Evolutionary conservation across 2,888 invertebrate species (phyloP), one percentile per base, ranked within the genome.

Genomic region (Perizoma flavofasciatum): DNA sequence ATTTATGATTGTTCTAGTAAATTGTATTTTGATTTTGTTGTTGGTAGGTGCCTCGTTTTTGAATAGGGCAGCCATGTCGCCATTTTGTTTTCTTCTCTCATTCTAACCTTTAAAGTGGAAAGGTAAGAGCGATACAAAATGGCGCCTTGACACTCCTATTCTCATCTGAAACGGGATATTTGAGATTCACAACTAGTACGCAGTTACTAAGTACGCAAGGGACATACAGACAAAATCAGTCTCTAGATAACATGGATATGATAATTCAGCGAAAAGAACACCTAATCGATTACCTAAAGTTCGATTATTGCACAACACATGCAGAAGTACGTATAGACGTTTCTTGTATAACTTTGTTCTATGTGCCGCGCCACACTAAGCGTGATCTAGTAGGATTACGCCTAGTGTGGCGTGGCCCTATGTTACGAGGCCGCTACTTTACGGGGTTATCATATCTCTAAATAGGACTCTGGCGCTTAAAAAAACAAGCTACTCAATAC

Each of bases 251-350:
- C 71, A 72, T 58, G 37, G 58, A 55, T 56, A 69, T 70, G 76
- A 80, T 82, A 86, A 88, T 83, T 81, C 89, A 85, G 87, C 88
- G 79, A 85, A 85, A 86, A 86, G 82, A 69, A 61, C 59, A 74
- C 77, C 84, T 86, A 88, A 71, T 72, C 73, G 74, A 77, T 81
- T 74, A 77, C 67, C 87, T 90, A 90, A 80, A 62, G 67, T 79
- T 85, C 69, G 78, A 85, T 88, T 90, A 91, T 89, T 90, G 89
- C 89, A 91, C 89, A 88, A 88, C 90, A 86, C 89, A 85, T 84
- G 86, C 86, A 82, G 82, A 82, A 82, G 86, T 91, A 89, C 88
- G 89, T 88, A 91, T 91, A 77, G 78, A 81, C 76, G 85, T 85
- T 86, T 72, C 75, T 72, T 67, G 70, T 72, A 72, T 71, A 64